Evolutionary conservation across 2,888 invertebrate species (phyloP).

Genomic region (Venusia cambrica): DNA sequence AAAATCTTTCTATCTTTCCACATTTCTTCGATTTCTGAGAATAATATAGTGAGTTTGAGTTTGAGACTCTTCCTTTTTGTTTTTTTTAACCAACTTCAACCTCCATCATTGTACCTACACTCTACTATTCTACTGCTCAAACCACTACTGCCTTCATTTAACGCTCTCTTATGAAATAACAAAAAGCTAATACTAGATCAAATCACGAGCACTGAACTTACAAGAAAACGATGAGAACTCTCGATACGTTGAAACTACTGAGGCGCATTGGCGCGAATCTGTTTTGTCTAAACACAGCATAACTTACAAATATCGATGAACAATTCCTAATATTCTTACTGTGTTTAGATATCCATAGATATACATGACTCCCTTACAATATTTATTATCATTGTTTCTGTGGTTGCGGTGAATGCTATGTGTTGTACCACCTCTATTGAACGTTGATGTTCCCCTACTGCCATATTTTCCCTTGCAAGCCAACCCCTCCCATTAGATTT

Average conservation of each 20-base stretch:
- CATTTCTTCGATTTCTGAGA: slow-evolving; percentile 47
- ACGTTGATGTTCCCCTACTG: slow-evolving; percentile 35
- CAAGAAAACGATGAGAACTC: slow-evolving; percentile 26
- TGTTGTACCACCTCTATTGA: too few relatives aligned
- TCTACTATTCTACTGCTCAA: slow-evolving; percentile 57
- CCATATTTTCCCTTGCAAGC: slow-evolving; percentile 44
- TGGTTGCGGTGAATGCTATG: slow-evolving; percentile 40
- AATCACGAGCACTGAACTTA: slow-evolving; percentile 33
- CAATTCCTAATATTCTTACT: slow-evolving; percentile 15
- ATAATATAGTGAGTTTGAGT: slow-evolving; percentile 51
- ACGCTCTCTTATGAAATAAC: slow-evolving; percentile 57
- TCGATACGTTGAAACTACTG: slow-evolving; percentile 41
- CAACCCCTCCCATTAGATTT: slow-evolving; percentile 34
- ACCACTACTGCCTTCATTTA: slow-evolving; percentile 46
- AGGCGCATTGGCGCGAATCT: slow-evolving; percentile 48
- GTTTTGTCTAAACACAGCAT: slow-evolving; percentile 31
- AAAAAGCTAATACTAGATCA: slow-evolving; percentile 49
- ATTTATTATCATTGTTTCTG: slow-evolving; percentile 33
- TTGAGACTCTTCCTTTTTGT: slow-evolving; percentile 41
- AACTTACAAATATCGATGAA: slow-evolving; percentile 24
- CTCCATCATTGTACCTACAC: slow-evolving; percentile 63
- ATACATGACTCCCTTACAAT: slow-evolving; percentile 21
- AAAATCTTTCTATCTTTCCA: slow-evolving; percentile 41
- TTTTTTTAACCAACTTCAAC: slow-evolving; percentile 56
- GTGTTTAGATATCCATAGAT: slow-evolving; percentile 25